phyloP scores from a whole-genome alignment of 2,113 vertebrate species.

The Piaya cayana region DNA sequence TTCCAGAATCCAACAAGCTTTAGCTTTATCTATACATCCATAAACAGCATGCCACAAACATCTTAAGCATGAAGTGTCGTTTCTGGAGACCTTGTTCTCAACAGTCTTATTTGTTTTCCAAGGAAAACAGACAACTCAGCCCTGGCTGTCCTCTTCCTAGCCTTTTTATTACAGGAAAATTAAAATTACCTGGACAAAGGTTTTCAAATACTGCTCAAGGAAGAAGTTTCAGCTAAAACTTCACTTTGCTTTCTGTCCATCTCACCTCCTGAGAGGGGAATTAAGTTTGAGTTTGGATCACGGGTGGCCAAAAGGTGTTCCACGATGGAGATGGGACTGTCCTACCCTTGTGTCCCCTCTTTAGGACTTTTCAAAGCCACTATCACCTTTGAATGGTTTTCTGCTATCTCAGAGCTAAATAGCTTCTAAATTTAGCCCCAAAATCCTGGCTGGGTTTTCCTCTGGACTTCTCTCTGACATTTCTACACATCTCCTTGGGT shows the following conservation, averaged over 20 bases:
- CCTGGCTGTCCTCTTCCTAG: not conserved
- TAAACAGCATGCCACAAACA: not conserved
- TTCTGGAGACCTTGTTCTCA: not conserved
- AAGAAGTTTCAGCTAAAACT: not conserved
- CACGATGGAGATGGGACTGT: not conserved
- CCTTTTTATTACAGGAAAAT: not conserved
- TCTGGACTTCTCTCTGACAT: not conserved
- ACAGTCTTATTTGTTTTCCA: not conserved
- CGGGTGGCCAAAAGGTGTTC: not conserved
- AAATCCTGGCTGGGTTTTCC: not conserved
- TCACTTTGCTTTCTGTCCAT: not conserved
- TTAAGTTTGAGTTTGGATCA: not conserved
- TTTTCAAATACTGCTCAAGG: not conserved
- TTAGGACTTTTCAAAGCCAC: not conserved
- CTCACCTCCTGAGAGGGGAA: not conserved
- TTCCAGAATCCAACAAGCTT: not conserved
- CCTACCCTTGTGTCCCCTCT: not conserved
- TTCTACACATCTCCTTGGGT: not conserved
- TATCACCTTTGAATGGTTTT: not conserved
- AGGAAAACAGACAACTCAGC: not conserved
- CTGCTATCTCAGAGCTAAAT: not conserved
- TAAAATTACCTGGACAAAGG: not conserved
- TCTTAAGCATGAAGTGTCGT: not conserved
- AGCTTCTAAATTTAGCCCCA: slow-evolving; percentile 18
- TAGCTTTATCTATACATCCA: not conserved